Evolutionary conservation across 2,888 invertebrate species (phyloP).

Genomic region (Pandemis heparana): DNA sequence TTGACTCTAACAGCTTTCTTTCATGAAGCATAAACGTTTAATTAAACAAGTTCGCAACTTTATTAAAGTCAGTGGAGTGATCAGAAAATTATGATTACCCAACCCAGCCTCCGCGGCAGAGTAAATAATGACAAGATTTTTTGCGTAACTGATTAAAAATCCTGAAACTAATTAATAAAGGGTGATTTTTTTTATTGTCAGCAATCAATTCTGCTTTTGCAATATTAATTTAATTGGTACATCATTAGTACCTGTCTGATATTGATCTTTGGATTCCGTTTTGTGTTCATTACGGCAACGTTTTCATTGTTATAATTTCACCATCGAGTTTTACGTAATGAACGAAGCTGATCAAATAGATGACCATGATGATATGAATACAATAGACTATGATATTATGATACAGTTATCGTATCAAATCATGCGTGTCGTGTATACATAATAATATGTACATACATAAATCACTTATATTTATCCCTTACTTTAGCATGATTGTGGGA

Average conservation of each 20-base stretch:
- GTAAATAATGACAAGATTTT: constrained; percentile 26
- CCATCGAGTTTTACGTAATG: neutral
- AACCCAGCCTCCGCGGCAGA: constrained; percentile 8
- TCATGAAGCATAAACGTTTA: constrained; percentile 60
- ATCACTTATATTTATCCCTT: too few species aligned
- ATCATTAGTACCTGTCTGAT: constrained; percentile 27
- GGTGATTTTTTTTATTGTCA: constrained; percentile 14
- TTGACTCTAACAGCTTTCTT: constrained; percentile 56
- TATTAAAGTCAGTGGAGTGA: constrained; percentile 54
- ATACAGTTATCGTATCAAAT: neutral
- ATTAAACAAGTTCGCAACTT: constrained; percentile 63
- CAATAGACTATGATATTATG: neutral
- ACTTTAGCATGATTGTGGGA: too few species aligned
- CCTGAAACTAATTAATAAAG: constrained; percentile 20
- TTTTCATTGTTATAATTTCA: constrained; percentile 11
- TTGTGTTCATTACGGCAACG: constrained; percentile 8
- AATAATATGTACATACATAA: neutral
- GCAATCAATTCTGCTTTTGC: constrained; percentile 8
- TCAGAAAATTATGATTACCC: constrained; percentile 48
- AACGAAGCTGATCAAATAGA: neutral
- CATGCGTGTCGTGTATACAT: neutral
- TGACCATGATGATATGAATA: constrained; percentile 14
- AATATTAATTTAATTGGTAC: constrained; percentile 24
- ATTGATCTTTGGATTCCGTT: constrained; percentile 17
- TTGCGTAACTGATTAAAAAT: constrained; percentile 5